These are phyloP conservation scores for Serinus canaria DNA, from an alignment of 2,113 vertebrate species.

Conservation along the genomic window DNA sequence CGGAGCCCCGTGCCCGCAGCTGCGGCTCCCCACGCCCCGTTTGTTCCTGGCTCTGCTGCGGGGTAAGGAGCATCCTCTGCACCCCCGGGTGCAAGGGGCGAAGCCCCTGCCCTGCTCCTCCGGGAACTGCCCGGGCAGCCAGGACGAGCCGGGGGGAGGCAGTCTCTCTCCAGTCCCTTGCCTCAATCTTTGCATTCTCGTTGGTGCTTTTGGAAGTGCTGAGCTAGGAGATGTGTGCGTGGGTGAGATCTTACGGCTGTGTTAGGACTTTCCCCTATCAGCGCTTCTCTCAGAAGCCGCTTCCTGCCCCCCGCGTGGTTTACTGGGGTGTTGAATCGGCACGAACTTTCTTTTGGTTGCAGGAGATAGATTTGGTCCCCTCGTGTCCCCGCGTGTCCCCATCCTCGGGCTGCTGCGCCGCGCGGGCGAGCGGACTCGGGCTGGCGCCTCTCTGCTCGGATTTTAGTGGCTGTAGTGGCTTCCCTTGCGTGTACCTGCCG, in stretches of 20 bases:
- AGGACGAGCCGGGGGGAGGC: neutral
- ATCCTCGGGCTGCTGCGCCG: neutral
- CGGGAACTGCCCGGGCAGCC: neutral
- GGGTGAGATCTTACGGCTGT: neutral
- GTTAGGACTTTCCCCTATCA: neutral
- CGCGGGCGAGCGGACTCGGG: neutral
- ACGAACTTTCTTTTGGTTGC: constrained; percentile 31
- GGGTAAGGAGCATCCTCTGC: neutral
- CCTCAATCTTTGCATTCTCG: neutral
- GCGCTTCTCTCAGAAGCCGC: neutral
- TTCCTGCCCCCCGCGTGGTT: neutral
- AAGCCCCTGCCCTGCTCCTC: neutral
- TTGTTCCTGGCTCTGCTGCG: neutral
- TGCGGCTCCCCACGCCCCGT: neutral
- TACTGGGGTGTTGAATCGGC: neutral
- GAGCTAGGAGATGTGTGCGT: neutral
- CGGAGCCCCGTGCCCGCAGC: neutral
- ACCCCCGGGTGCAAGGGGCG: neutral
- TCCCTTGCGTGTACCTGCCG: neutral
- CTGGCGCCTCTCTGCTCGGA: neutral
- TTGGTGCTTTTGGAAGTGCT: constrained; percentile 28
- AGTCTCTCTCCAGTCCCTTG: neutral
- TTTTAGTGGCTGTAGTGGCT: neutral
- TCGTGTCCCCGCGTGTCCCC: neutral
- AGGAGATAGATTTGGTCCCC: neutral